phyloP scores from a whole-genome alignment of 1,140 invertebrate genomes.

The Bathynomus jamesi region DNA sequence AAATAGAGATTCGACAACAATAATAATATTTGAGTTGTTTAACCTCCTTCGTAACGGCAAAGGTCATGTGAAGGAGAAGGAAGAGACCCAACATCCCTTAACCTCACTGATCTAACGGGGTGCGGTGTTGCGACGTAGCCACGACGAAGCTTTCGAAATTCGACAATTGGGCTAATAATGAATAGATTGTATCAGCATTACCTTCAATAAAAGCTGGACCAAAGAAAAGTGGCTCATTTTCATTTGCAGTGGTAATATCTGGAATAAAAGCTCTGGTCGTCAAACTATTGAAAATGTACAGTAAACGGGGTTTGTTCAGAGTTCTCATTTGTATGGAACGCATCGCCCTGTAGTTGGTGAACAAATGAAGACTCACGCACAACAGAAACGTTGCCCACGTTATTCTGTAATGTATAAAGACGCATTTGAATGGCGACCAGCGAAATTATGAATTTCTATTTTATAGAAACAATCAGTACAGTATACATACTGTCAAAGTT shows the following conservation, averaged over 20 bases:
- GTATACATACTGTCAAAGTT: not conserved
- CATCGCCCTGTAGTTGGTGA: conserved; percentile 79
- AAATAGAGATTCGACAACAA: too few species aligned
- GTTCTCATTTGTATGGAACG: conserved; percentile 61
- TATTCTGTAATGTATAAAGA: conserved; percentile 12
- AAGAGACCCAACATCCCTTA: too few species aligned
- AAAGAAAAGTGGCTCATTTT: conserved; percentile 22
- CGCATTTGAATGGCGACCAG: not conserved
- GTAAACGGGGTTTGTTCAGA: conserved; percentile 68
- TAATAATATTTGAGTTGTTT: too few species aligned
- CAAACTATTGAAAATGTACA: conserved; percentile 55
- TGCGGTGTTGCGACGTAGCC: too few species aligned
- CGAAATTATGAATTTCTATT: not conserved
- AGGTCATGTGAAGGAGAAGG: too few species aligned
- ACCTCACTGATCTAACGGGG: too few species aligned
- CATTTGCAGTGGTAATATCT: conserved; percentile 15
- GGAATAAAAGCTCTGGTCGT: conserved; percentile 38
- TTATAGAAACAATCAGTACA: conserved; percentile 2
- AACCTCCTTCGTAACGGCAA: too few species aligned
- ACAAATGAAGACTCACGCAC: conserved; percentile 57
- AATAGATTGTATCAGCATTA: too few species aligned
- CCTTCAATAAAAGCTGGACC: conserved; percentile 21
- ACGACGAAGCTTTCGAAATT: too few species aligned
- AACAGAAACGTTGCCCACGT: conserved; percentile 27
- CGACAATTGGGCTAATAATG: too few species aligned